Evolutionary conservation across 2,797 vertebrate genomes (phyloP).

Genomic region (Acanthis flammea): DNA sequence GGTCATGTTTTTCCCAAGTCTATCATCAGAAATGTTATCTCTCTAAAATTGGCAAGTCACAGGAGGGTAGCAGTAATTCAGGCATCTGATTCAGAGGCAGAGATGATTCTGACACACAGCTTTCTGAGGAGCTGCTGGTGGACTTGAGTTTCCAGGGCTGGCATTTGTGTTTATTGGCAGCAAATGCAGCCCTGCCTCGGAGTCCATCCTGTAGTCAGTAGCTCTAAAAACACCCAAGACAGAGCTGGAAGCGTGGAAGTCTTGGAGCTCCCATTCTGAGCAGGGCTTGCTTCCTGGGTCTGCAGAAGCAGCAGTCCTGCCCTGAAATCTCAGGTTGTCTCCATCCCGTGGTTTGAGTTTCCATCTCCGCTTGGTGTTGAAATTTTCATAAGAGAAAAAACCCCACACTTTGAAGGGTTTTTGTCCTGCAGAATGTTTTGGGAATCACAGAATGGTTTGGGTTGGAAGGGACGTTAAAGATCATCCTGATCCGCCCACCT

Average conservation of each 20-base stretch:
- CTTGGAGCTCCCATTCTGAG: background rate
- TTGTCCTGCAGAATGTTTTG: background rate
- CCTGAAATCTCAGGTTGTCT: background rate
- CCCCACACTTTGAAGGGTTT: rapidly evolving
- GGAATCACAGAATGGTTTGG: background rate
- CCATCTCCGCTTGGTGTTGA: background rate
- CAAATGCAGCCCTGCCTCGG: background rate
- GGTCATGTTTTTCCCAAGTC: background rate
- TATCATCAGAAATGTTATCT: background rate
- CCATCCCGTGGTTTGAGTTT: background rate
- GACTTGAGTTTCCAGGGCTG: background rate
- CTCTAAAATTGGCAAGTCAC: background rate
- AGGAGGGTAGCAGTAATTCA: background rate
- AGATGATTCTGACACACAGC: background rate
- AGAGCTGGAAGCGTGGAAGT: background rate
- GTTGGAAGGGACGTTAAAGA: background rate
- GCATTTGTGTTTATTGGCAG: background rate
- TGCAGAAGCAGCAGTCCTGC: background rate
- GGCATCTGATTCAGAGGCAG: background rate
- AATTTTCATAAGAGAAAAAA: background rate
- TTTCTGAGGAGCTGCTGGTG: background rate
- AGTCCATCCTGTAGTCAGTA: background rate
- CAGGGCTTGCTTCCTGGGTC: background rate
- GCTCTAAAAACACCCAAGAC: background rate
- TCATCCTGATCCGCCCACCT: background rate